Base-by-base conservation (phyloP, 2,888 invertebrate species). In the Sisyra terminalis region DNA sequence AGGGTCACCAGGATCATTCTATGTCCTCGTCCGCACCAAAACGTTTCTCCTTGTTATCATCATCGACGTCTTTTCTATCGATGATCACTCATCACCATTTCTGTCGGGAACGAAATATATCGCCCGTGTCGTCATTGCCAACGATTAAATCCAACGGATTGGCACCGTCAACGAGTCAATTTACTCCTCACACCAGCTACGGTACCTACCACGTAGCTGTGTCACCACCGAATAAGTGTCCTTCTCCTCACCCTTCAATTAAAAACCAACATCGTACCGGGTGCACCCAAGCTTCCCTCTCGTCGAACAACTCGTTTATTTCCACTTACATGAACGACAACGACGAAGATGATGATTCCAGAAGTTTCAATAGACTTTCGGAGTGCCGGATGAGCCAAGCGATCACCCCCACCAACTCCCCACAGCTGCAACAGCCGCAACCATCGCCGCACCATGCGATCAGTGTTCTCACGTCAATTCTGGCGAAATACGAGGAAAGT, bases 121-220 rank as follows among this genome's bases (percentile, higher is more conserved):
- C 24, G 7, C 24, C 50, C 53, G 44, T 45, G 51, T 18, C 46
- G 52, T 46, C 51, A n/a, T 11, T 34, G 34, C 11, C 50, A 14
- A 62, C 59, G 51, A 60, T 60, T 51, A 63, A 66, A 44, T 65
- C 66, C 53, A 67, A 66, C 48, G 66, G 58, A 54, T 63, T 67
- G 45, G 67, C 65, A 16, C 61, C 65, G 52, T 54, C 64, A 44
- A 61, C 69, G 54, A 63, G 68, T 55, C 55, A 67, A 50, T 43
- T 56, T 52, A 52, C 63, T 55, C 42, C 13, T 8, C 15, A 34
- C 34, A 11, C 2, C 13, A 55, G n/a, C 24, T 24, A 24, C 56
- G 47, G 50, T 51, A 45, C 59, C 55, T 46, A 24, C 24, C 24
- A 24, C 7, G 24, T 24, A 7, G 24, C 56, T 55, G 48, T 52